Conservation (phyloP, 64 coral and sea anemone genomes). For the Montipora capricornis region DNA sequence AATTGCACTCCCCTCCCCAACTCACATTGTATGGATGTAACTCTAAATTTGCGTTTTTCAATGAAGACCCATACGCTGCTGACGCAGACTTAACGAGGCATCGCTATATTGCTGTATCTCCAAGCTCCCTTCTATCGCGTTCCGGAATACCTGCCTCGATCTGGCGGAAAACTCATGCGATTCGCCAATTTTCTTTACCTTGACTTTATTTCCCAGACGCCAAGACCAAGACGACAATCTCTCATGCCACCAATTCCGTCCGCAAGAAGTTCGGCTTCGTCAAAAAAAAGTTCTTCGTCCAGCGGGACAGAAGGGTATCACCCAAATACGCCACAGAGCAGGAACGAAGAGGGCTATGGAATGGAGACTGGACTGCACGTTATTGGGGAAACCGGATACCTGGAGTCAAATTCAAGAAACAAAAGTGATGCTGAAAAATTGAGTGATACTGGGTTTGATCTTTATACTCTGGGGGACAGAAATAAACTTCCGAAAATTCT, state of each 20-base stretch:
- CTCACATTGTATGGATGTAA: too few species aligned
- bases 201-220: neutral
- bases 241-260: conserved; percentile 30
- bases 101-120: too few species aligned
- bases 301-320: neutral
- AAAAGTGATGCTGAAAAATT: conserved; percentile 33
- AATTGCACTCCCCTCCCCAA: too few species aligned
- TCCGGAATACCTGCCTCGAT: too few species aligned
- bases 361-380: neutral
- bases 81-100: too few species aligned
- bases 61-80: too few species aligned
- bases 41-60: too few species aligned
- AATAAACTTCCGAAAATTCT: conserved; percentile 39
- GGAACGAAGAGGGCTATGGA: neutral
- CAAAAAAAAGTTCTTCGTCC: neutral
- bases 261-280: conserved; percentile 12
- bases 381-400: conserved; percentile 21
- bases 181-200: too few species aligned
- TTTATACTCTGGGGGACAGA: neutral
- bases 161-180: too few species aligned
- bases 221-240: neutral
- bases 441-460: conserved; percentile 19
- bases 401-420: neutral
- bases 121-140: too few species aligned
- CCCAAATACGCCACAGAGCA: neutral